Conservation (phyloP, 1,140 invertebrate genomes). For the Macrobrachium nipponense region DNA sequence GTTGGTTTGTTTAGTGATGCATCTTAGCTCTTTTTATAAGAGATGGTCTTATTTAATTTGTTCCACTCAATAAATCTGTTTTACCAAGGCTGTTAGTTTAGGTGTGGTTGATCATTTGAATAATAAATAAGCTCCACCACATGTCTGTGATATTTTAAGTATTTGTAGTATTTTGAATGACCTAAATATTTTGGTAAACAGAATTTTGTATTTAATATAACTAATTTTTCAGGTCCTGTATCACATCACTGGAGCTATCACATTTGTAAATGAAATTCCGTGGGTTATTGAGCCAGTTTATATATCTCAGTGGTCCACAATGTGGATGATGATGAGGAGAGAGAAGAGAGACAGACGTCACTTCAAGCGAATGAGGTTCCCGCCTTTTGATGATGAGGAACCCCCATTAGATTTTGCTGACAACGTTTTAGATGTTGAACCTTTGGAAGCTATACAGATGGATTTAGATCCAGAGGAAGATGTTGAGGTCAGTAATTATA, state of each 20-base stretch:
- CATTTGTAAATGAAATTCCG: slow-evolving; percentile 99
- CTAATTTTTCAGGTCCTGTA: slow-evolving; percentile 80
- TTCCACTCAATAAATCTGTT: too few relatives aligned
- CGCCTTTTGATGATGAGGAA: slow-evolving; percentile 99
- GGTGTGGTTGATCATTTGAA: too few relatives aligned
- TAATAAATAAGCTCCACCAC: too few relatives aligned
- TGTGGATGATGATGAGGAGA: slow-evolving; percentile 99
- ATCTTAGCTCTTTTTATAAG: too few relatives aligned
- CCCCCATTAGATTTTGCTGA: slow-evolving; percentile 99
- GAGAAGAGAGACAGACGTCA: slow-evolving; percentile 98
- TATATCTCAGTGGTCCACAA: slow-evolving; percentile 99
- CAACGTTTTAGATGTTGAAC: slow-evolving; percentile 99
- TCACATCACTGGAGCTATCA: slow-evolving; percentile 99
- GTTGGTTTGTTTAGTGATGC: too few relatives aligned
- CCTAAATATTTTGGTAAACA: too few relatives aligned
- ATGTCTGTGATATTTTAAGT: too few relatives aligned
- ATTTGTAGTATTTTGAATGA: too few relatives aligned
- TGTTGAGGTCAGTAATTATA: slow-evolving; percentile 74
- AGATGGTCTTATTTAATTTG: too few relatives aligned
- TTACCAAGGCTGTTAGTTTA: too few relatives aligned
- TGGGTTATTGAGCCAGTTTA: slow-evolving; percentile 99
- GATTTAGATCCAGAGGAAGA: slow-evolving; percentile 98
- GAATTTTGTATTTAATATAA: neutral
- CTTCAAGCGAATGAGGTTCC: slow-evolving; percentile 99
- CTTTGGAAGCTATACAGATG: slow-evolving; percentile 98